Conservation (phyloP, 2,113 vertebrate species). For the Pipra filicauda region DNA sequence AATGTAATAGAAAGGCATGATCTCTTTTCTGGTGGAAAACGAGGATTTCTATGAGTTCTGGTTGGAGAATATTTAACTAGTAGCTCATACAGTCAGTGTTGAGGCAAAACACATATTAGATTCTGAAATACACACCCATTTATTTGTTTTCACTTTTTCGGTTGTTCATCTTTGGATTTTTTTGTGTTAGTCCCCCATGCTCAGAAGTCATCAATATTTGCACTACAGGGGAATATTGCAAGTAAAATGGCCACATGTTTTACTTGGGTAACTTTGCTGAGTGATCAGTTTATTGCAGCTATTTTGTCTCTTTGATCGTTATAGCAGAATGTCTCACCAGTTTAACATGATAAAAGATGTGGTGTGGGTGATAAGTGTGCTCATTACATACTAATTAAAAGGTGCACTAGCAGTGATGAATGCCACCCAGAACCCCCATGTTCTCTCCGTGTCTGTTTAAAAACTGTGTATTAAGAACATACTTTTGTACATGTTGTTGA, state of each 20-base stretch:
- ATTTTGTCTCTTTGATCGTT: conserved; percentile 60
- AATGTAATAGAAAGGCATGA: neutral
- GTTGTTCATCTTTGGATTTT: neutral
- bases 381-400: conserved; percentile 72
- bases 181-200: neutral
- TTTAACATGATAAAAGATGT: conserved; percentile 61
- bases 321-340: conserved; percentile 59
- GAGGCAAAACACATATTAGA: neutral
- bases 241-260: conserved; percentile 28
- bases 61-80: neutral
- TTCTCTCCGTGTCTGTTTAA: conserved; percentile 45
- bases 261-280: conserved; percentile 59
- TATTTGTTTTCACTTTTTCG: neutral
- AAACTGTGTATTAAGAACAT: neutral
- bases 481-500: neutral
- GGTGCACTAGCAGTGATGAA: conserved; percentile 55
- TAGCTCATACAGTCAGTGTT: neutral
- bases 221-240: neutral
- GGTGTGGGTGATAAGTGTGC: conserved; percentile 49
- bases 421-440: conserved; percentile 32
- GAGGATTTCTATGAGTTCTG: neutral
- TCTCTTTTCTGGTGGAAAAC: neutral
- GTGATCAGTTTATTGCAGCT: conserved; percentile 62
- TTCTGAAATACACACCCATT: neutral
- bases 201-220: neutral